Base-by-base conservation (phyloP, 2,113 vertebrate species). In the Bostrychus sinensis region DNA sequence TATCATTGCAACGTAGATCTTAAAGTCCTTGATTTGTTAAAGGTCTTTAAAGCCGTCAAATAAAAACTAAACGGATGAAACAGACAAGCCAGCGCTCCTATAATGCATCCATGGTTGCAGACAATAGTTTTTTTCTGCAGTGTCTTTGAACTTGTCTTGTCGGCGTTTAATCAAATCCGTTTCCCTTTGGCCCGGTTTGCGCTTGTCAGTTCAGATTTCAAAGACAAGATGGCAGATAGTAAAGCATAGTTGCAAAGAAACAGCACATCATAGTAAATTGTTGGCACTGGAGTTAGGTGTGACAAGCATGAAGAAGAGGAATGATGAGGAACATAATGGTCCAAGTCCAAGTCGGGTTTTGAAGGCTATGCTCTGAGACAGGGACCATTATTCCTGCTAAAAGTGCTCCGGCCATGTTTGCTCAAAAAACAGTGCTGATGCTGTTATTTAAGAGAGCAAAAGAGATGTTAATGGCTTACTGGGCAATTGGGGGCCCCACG, bases 151-250 rank as follows among this genome's bases (percentile, higher is more conserved):
- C 54, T 48, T 17, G 14, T 70, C 70, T 70, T 30, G 59, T 64
- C 62, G 1, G 57, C 30, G 59, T 74, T 65, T 69, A 61, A 77
- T 82, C 58, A 62, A 55, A 81, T 80, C 42, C 42, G 54, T 70
- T 62, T 81, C 64, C 61, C 41, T 69, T 68, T 65, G 64, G 66
- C 62, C 59, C 65, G 73, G 57, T 74, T 81, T 85, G 55, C 46
- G 78, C 61, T 51, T 80, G 78, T 88, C 81, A 78, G 54, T 62
- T 54, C 42, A 41, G 7, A 70, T 84, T 82, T 66, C 1, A 11
- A 43, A 63, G 4, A 28, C 11, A 54, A 62, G 53, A 57, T 6
- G 30, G 63, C 14, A 48, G 48, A 77, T 19, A 56, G 30, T 48
- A 36, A 70, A 77, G 41, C 56, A 72, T 70, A 9, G 37, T 30